These are phyloP conservation scores for Peromyscus aztecus DNA, from an alignment of 2,797 vertebrate species.

Conservation along the genomic window DNA sequence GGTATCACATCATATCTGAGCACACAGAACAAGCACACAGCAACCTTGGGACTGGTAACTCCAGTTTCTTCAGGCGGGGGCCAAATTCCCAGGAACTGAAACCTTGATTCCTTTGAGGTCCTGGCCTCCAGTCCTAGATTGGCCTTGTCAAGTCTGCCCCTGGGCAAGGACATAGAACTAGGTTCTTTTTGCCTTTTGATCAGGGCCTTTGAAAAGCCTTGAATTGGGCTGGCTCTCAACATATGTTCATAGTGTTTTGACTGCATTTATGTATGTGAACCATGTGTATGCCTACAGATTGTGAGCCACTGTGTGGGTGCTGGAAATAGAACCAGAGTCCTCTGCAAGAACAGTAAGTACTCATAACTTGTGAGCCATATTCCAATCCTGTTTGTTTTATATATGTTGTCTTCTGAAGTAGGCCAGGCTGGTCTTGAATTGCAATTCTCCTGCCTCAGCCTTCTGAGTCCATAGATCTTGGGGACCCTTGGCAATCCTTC, in stretches of 20 bases:
- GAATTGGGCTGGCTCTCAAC: neutral
- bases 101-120: neutral
- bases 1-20: neutral
- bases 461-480: neutral
- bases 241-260: neutral
- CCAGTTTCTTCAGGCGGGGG: neutral
- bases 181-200: neutral
- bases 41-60: neutral
- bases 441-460: neutral
- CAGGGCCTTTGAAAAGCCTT: neutral
- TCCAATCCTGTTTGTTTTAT: neutral
- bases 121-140: neutral
- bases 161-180: neutral
- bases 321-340: neutral
- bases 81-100: neutral
- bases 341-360: neutral
- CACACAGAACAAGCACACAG: neutral
- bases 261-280: neutral
- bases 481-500: neutral
- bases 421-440: neutral
- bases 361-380: neutral
- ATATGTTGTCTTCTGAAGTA: neutral
- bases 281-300: neutral
- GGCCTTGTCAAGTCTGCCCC: neutral
- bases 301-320: neutral